Evolutionary conservation across 2,888 invertebrate genomes (phyloP).

Genomic region (Quadriops clusia): DNA sequence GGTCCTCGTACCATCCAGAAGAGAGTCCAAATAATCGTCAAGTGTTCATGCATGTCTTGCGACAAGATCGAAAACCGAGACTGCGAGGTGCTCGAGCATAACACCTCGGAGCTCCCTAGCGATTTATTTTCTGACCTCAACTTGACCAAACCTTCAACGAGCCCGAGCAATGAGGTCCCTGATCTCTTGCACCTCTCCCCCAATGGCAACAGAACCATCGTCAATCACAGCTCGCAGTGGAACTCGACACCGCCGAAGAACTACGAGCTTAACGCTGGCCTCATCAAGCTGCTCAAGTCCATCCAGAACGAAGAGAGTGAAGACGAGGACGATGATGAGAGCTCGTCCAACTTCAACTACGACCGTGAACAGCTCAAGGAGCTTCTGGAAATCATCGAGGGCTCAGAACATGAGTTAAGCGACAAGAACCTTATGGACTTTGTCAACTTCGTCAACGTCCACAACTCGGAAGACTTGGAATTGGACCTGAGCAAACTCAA

Average conservation of each 20-base stretch:
- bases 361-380: constrained; percentile 23
- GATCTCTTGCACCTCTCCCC: constrained; percentile 20
- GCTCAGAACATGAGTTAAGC: constrained; percentile 23
- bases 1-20: constrained; percentile 43
- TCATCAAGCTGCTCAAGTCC: constrained; percentile 22
- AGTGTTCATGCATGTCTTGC: constrained; percentile 53
- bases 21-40: constrained; percentile 52
- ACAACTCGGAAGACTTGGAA: constrained; percentile 28
- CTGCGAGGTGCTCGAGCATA: constrained; percentile 37
- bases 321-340: constrained; percentile 18
- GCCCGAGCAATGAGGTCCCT: constrained; percentile 25
- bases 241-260: constrained; percentile 14
- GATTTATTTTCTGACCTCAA: constrained; percentile 27
- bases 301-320: constrained; percentile 21
- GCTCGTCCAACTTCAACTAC: constrained; percentile 24
- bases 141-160: constrained; percentile 20
- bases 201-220: constrained; percentile 11
- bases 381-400: constrained; percentile 26
- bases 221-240: constrained; percentile 9
- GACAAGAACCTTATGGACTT: constrained; percentile 30
- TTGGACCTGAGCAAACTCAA: constrained; percentile 27
- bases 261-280: constrained; percentile 22
- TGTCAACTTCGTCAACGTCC: constrained; percentile 30
- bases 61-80: constrained; percentile 38
- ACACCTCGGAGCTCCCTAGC: constrained; percentile 36